A percentile compares a stretch with the other conserved stretches of the same genome.
Evolutionary conservation across 1,140 invertebrate species (phyloP).

Genomic region (Cardiocondyla obscurior): DNA sequence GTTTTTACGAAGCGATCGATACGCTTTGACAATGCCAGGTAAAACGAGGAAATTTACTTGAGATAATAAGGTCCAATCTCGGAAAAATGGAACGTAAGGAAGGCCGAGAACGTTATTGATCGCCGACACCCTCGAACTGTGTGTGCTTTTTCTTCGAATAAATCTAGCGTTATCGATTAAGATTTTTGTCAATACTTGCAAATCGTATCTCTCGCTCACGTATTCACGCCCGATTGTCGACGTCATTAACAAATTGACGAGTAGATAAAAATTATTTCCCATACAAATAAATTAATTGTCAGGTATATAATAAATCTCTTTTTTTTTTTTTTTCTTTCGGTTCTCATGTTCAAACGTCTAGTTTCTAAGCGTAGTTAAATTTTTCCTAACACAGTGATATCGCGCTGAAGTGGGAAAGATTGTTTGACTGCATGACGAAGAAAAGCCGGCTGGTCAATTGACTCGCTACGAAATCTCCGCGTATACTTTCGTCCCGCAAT

Average conservation of each 20-base stretch:
- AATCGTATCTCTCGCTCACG: no score
- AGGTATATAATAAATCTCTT: no score
- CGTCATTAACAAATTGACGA: not conserved
- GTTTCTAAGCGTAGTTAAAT: no score
- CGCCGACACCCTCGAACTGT: not conserved
- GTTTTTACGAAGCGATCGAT: not conserved
- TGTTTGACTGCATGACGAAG: not conserved
- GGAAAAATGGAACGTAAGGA: slow-evolving; percentile 8
- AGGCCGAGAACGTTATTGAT: slow-evolving; percentile 21
- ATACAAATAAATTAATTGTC: no score
- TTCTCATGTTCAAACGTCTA: no score
- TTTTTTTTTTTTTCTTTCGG: no score
- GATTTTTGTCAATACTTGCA: not conserved
- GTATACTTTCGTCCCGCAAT: not conserved
- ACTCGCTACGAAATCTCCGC: not conserved
- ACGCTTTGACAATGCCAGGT: not conserved
- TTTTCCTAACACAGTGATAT: no score
- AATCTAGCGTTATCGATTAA: not conserved
- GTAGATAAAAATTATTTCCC: not conserved
- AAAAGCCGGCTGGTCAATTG: not conserved
- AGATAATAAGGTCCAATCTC: slow-evolving; percentile 42
- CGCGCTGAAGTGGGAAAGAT: not conserved
- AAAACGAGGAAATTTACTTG: not conserved
- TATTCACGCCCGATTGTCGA: not conserved
- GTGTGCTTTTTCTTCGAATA: not conserved